Conservation (phyloP, 2,797 vertebrate species). For the Bryconaethiops microstoma region DNA sequence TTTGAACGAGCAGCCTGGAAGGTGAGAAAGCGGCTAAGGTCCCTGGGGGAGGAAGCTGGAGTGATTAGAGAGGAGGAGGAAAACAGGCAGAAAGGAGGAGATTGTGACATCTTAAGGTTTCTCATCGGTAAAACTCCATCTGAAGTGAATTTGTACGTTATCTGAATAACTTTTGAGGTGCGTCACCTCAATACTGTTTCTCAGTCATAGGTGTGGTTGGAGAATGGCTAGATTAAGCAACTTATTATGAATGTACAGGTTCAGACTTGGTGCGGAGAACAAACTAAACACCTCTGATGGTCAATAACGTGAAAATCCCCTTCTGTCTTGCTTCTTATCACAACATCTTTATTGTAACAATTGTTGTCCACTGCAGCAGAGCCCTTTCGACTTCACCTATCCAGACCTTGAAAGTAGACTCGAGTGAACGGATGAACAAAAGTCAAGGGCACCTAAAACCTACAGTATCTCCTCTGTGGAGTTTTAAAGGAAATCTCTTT, state of each 20-base stretch:
- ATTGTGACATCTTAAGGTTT: neutral
- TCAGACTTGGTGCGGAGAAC: neutral
- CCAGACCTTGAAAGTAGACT: neutral
- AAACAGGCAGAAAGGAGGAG: neutral
- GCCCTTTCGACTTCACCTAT: constrained; percentile 1
- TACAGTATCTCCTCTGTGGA: neutral
- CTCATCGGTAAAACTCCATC: constrained; percentile 10
- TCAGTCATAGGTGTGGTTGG: neutral
- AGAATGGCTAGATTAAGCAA: neutral
- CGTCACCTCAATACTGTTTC: neutral
- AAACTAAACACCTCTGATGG: constrained; percentile 9
- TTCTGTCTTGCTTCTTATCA: neutral
- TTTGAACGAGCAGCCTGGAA: constrained; percentile 44
- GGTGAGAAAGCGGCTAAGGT: constrained; percentile 23
- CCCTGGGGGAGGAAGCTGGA: constrained; percentile 14
- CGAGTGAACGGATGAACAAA: neutral
- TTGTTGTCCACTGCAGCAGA: constrained; percentile 3
- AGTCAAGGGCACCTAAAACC: neutral
- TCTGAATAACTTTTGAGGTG: constrained; percentile 7
- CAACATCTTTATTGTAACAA: neutral
- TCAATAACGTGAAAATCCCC: constrained; percentile 6
- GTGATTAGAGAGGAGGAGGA: constrained; percentile 3
- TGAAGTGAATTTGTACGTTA: neutral
- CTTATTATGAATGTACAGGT: neutral
- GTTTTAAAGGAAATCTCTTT: neutral